Percentiles rank a stretch among this genome's conserved stretches.
Conservation (phyloP, 2,888 invertebrate genomes). For the Lochmaea crataegi region DNA sequence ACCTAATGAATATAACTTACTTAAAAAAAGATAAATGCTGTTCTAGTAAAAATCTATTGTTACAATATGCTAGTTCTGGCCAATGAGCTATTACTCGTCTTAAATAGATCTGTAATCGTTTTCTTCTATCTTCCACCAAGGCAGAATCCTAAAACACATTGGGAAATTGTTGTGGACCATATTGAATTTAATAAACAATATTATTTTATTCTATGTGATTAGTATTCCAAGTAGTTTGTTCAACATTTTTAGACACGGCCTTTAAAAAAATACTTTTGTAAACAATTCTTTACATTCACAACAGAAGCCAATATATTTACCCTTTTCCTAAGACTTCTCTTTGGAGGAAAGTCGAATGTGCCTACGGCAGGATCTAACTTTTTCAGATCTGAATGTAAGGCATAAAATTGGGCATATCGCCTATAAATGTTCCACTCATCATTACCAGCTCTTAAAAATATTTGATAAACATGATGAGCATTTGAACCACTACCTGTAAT, state of each 20-base stretch:
- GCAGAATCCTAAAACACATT: conserved; percentile 73
- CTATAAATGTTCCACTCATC: conserved; percentile 98
- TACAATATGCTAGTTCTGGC: conserved; percentile 81
- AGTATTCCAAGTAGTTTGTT: too few species aligned
- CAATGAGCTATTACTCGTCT: conserved; percentile 84
- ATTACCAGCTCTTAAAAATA: conserved; percentile 79
- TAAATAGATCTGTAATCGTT: conserved; percentile 87
- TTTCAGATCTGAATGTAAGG: conserved; percentile 84
- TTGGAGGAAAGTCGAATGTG: conserved; percentile 92
- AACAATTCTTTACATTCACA: background rate
- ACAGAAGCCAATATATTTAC: conserved; percentile 64
- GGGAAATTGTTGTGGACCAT: too few species aligned
- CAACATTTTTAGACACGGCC: too few species aligned
- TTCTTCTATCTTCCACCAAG: conserved; percentile 89
- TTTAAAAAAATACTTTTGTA: too few species aligned
- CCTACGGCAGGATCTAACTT: conserved; percentile 84
- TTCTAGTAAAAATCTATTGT: conserved; percentile 81
- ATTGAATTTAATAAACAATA: too few species aligned
- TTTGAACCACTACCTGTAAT: conserved; percentile 73
- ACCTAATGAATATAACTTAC: conserved; percentile 63
- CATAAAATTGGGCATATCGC: conserved; percentile 92
- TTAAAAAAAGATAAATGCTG: conserved; percentile 90
- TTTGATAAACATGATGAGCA: conserved; percentile 91
- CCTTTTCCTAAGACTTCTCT: conserved; percentile 93
- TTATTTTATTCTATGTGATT: too few species aligned